phyloP scores from a whole-genome alignment of 1,140 invertebrate genomes.

The Aricia agestis region DNA sequence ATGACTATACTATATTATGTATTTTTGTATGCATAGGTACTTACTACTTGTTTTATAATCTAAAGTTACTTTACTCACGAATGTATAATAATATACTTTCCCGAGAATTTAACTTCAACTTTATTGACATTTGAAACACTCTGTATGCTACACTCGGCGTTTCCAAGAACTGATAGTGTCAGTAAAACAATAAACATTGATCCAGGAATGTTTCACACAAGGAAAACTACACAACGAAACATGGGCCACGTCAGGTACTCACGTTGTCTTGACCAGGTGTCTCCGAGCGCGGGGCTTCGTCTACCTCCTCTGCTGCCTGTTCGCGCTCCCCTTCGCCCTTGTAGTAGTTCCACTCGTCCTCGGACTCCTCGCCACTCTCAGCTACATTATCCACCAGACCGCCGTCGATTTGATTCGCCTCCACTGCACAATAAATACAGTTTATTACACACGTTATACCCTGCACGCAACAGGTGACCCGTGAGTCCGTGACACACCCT shows the following conservation, averaged over 20 bases:
- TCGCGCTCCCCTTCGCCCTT: conserved; percentile 78
- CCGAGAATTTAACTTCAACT: too few relatives aligned
- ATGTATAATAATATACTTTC: too few relatives aligned
- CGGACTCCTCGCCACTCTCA: conserved; percentile 84
- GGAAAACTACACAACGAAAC: background rate
- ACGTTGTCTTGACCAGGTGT: conserved; percentile 72
- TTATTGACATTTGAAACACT: too few relatives aligned
- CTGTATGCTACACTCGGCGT: too few relatives aligned
- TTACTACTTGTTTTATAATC: too few relatives aligned
- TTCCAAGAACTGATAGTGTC: too few relatives aligned
- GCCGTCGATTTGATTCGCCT: conserved; percentile 62
- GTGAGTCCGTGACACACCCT: too few relatives aligned
- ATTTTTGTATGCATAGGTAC: too few relatives aligned
- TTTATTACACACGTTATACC: conserved; percentile 32
- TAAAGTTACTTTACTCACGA: too few relatives aligned
- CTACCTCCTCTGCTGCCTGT: conserved; percentile 53
- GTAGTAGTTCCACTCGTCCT: conserved; percentile 88
- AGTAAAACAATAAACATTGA: background rate
- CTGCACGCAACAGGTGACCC: conserved; percentile 38
- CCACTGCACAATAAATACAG: conserved; percentile 58
- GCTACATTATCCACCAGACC: conserved; percentile 82
- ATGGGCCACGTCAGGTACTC: conserved; percentile 27
- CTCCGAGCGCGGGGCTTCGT: conserved; percentile 62
- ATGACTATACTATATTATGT: too few relatives aligned
- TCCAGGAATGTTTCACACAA: background rate